phyloP scores from a whole-genome alignment of 2,113 vertebrate genomes.

The Ptychochromis oligacanthus region DNA sequence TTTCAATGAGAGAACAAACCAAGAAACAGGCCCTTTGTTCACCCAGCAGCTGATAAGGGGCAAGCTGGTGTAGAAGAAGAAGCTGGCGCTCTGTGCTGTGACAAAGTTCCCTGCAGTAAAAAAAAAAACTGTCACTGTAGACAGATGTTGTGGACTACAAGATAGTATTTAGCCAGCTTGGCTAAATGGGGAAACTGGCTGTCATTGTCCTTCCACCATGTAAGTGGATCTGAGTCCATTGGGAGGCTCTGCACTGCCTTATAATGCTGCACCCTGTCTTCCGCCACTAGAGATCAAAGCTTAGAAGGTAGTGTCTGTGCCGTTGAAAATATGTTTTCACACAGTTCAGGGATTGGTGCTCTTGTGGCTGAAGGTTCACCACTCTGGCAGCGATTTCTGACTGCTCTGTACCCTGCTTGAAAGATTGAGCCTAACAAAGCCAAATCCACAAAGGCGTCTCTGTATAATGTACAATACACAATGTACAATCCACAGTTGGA shows the following conservation, averaged over 20 bases:
- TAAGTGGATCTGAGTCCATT: fast-evolving
- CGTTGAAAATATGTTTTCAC: not conserved
- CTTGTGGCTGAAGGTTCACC: not conserved
- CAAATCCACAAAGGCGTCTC: not conserved
- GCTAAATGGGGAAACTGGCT: not conserved
- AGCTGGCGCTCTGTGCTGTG: not conserved
- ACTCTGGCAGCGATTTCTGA: not conserved
- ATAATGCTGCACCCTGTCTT: not conserved
- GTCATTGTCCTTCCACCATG: not conserved
- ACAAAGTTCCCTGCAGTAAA: not conserved
- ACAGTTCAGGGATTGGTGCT: not conserved
- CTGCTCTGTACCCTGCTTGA: not conserved
- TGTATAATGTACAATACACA: too few relatives aligned
- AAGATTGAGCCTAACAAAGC: not conserved
- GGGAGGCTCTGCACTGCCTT: not conserved
- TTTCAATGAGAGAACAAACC: not conserved
- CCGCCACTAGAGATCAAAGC: not conserved
- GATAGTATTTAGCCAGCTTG: not conserved
- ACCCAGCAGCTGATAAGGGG: not conserved
- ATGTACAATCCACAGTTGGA: too few relatives aligned
- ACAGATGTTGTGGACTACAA: not conserved
- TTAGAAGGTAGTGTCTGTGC: not conserved
- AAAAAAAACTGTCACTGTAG: not conserved
- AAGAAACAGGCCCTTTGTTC: not conserved
- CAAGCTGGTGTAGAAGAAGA: not conserved